Conservation (phyloP, 2,888 invertebrate species). For the Scaptomyza tumidula region DNA sequence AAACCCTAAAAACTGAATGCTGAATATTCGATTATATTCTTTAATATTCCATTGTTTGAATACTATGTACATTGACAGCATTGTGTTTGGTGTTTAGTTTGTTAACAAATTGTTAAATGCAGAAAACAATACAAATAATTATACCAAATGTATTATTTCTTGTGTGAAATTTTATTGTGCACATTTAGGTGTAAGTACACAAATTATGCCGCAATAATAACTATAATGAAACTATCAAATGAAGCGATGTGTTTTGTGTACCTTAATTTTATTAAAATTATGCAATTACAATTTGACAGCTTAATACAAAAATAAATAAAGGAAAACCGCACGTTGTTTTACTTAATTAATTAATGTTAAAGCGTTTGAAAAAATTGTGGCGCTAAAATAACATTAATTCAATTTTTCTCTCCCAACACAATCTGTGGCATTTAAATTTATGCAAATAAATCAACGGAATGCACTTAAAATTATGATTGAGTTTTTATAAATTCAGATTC, state of each 20-base stretch:
- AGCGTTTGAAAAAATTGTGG: background rate
- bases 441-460: slow-evolving; percentile 8
- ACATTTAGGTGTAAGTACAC: slow-evolving; percentile 8
- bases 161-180: background rate
- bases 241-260: background rate
- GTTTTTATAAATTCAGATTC: background rate
- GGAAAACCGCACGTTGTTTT: background rate
- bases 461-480: slow-evolving; percentile 35
- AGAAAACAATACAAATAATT: slow-evolving; percentile 4
- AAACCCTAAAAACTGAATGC: slow-evolving; percentile 10
- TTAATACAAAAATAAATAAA: slow-evolving; percentile 2
- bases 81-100: slow-evolving; percentile 12
- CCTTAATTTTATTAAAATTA: background rate
- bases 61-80: slow-evolving; percentile 5
- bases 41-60: background rate
- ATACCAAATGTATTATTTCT: background rate
- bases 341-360: slow-evolving; percentile 31
- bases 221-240: background rate
- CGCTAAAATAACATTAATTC: slow-evolving; percentile 1
- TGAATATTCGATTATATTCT: slow-evolving; percentile 16
- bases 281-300: slow-evolving; percentile 26
- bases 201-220: background rate
- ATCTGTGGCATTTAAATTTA: background rate
- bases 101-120: slow-evolving; percentile 7
- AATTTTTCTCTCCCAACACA: background rate